Evolutionary conservation across 53 echinoderm and acorn worm genomes (phyloP).

Genomic region (Stichopus horrens): DNA sequence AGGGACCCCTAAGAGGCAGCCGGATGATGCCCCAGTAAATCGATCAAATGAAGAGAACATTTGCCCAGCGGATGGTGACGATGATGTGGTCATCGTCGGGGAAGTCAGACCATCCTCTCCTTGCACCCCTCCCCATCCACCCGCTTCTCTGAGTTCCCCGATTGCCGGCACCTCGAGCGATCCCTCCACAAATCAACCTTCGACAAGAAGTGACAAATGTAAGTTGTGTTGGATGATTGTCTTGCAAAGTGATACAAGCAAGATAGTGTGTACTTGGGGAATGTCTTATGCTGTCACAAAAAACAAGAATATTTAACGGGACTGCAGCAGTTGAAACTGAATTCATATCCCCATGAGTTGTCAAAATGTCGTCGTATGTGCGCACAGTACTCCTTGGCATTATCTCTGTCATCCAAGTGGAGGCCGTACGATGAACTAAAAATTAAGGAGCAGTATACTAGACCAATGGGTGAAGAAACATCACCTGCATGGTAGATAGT

Average conservation of each 20-base stretch:
- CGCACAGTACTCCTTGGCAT: no score
- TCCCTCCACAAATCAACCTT: background rate
- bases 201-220: conserved; percentile 64
- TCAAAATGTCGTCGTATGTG: no score
- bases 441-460: no score
- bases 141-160: conserved; percentile 1
- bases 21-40: conserved; percentile 44
- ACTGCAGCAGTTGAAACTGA: no score
- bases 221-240: conserved; percentile 4
- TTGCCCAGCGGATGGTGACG: conserved; percentile 42
- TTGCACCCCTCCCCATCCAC: conserved; percentile 37
- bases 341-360: no score
- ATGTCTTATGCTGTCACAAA: background rate
- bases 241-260: no score
- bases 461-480: no score
- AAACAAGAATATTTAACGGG: no score
- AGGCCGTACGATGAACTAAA: no score
- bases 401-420: no score
- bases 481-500: no score
- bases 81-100: conserved; percentile 53
- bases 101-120: conserved; percentile 37
- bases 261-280: background rate
- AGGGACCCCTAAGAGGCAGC: conserved; percentile 9
- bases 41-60: conserved; percentile 68
- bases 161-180: background rate